Evolutionary conservation across 2,113 vertebrate species (phyloP), one percentile per base, ranked within the genome.

Genomic region (Megaceryle torquata): DNA sequence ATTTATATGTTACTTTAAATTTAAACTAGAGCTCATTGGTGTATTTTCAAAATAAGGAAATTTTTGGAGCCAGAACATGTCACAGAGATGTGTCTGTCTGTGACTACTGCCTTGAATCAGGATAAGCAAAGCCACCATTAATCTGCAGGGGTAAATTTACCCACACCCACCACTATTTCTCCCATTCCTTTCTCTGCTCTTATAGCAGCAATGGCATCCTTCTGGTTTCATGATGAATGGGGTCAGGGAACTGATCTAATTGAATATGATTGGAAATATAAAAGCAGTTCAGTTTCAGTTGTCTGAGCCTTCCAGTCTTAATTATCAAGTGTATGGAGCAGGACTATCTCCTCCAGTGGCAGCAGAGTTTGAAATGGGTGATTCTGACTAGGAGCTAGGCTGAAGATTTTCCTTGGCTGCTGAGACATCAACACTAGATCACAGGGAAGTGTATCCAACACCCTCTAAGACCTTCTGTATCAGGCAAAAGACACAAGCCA

Each of bases 1-100:
- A 96, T 96, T 95, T 94, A 92, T 90, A 26, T 18, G 76, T 72
- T 14, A 65, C 61, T 89, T 81, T 84, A 82, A 83, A 91, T 94
- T 79, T 69, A 22, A 89, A 75, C 29, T 82, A 63, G 24, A 76
- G 18, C 28, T 84, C 33, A 82, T 43, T 79, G 53, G 56, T 90
- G 5, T 71, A 33, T 79, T 91, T 94, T 92, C 65, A 88, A 83
- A 93, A 59, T 41, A 69, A 79, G 48, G n/a, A 69, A 76, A 37
- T 89, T 64, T 91, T 69, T 85, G 75, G 67, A 91, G 74, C 61
- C 83, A 89, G 50, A 91, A 41, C 50, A 69, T 4, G 3, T 63
- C 60, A 87, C 22, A 85, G 67, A 89, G 35, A 65, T n/a, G 41
- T 37, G 41, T 44, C 69, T 93, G 71, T 81, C 60, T 74, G 33